Evolutionary conservation across 2,888 invertebrate species (phyloP).

Genomic region (Acanthoscelides obtectus): DNA sequence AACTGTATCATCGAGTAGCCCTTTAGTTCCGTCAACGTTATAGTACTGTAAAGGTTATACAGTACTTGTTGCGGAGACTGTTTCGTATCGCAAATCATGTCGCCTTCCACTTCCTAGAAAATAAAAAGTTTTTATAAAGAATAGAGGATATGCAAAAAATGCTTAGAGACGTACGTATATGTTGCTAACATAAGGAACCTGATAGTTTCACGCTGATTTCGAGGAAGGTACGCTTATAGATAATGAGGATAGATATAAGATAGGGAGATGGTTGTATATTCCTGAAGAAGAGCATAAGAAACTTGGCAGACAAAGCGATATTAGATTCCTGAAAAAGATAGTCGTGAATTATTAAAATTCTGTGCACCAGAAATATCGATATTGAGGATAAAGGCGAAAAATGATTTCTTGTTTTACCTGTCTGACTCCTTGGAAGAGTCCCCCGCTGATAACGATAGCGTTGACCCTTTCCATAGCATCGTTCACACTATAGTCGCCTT

Average conservation of each 20-base stretch:
- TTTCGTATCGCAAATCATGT: slow-evolving; percentile 62
- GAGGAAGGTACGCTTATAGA: not conserved
- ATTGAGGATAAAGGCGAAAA: too few relatives aligned
- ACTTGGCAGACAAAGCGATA: too few relatives aligned
- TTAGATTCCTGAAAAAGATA: too few relatives aligned
- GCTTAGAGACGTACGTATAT: too few relatives aligned
- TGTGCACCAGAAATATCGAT: too few relatives aligned
- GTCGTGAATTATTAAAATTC: too few relatives aligned
- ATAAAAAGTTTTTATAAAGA: slow-evolving; percentile 1
- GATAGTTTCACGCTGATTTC: not conserved
- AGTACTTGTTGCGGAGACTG: slow-evolving; percentile 80
- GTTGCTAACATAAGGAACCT: not conserved
- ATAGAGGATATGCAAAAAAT: not conserved
- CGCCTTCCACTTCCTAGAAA: slow-evolving; percentile 59
- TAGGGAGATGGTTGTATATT: not conserved
- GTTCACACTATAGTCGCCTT: slow-evolving; percentile 49
- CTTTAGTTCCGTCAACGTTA: slow-evolving; percentile 79
- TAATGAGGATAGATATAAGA: not conserved
- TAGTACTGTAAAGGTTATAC: slow-evolving; percentile 74
- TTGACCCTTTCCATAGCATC: slow-evolving; percentile 57
- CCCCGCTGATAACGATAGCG: slow-evolving; percentile 58
- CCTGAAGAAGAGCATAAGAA: too few relatives aligned
- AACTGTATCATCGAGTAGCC: slow-evolving; percentile 88
- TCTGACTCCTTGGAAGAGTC: slow-evolving; percentile 60
- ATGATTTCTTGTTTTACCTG: slow-evolving; percentile 53